A percentile compares a stretch with the other conserved stretches of the same genome.
phyloP scores from a whole-genome alignment of 2,888 invertebrate genomes.

The Hypselothyrea guttata region DNA sequence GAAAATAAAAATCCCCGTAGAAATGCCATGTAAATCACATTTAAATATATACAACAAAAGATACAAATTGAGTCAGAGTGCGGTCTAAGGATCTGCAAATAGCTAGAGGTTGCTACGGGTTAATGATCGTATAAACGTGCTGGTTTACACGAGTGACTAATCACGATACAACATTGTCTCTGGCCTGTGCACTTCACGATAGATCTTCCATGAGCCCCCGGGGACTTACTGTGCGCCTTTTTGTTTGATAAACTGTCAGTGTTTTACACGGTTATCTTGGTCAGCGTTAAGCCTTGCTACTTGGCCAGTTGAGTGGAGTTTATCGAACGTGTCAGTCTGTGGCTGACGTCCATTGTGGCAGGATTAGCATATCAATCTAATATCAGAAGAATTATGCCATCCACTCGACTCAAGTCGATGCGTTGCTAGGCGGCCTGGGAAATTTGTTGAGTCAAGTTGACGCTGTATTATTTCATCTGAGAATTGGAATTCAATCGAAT shows the following conservation, averaged over 20 bases:
- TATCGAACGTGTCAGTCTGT: conserved; percentile 48
- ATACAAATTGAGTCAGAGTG: too few species aligned
- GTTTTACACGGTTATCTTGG: conserved; percentile 33
- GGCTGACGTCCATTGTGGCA: conserved; percentile 35
- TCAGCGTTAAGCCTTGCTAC: conserved; percentile 48
- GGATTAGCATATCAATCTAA: conserved; percentile 60
- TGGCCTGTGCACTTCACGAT: background rate
- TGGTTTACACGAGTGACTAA: too few species aligned
- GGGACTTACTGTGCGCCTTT: conserved; percentile 18
- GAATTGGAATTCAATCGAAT: background rate
- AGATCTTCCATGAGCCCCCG: conserved; percentile 13
- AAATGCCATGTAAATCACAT: too few species aligned
- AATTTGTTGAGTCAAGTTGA: conserved; percentile 8
- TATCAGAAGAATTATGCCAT: conserved; percentile 21
- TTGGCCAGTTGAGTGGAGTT: conserved; percentile 45
- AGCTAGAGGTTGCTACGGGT: too few species aligned
- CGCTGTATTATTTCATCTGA: background rate
- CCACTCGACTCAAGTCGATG: background rate
- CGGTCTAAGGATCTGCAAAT: too few species aligned
- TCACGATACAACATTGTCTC: too few species aligned
- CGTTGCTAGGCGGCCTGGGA: conserved; percentile 45
- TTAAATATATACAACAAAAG: too few species aligned
- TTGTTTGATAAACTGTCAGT: conserved; percentile 59
- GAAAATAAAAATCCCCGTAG: too few species aligned
- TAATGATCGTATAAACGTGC: too few species aligned